Evolutionary conservation across 2,888 invertebrate genomes (phyloP), one percentile per base, ranked within the genome.

Genomic region (Rhorus exstirpatorius): DNA sequence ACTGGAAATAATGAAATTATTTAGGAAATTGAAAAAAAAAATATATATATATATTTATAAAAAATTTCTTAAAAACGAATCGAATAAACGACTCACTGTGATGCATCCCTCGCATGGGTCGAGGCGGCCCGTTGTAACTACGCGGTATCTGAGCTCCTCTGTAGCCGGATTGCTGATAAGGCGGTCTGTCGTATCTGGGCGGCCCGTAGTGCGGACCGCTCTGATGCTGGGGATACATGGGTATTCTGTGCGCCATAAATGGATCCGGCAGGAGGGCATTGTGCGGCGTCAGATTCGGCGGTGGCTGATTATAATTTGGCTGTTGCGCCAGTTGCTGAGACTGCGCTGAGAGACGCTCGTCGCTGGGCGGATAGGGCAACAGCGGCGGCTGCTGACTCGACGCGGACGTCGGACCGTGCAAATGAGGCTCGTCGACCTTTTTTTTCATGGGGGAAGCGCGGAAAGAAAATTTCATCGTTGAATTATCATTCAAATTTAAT

Each of bases 41-140:
- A 58, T 21, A 79, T n/a, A n/a, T n/a, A n/a, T n/a, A n/a, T n/a
- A n/a, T n/a, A n/a, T n/a, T n/a, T n/a, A n/a, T n/a, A n/a, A 75
- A 58, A 24, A 80, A 75, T 44, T n/a, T 12, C 51, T 12, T n/a
- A n/a, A 74, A 17, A 53, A 61, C 14, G 31, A 44, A 12, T 17
- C 2, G 74, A 58, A 76, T 60, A 81, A 75, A 72, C 72, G 67
- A 88, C 88, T 91, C 83, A 91, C 93, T 86, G 80, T 90, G 92
- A 83, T 92, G 92, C 88, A 93, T 88, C 60, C 93, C 93, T 61
- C 93, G 93, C 84, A 93, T 89, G 10, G 92, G 92, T 58, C 93
- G 91, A 38, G 88, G 91, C 68, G 88, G 91, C 17, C 90, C 92
- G 83, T 92, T 93, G 58, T 93, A 93, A 85, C 91, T 93, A 41